These are phyloP conservation scores for Battus philenor DNA, from an alignment of 1,140 invertebrate species.

Conservation along the genomic window DNA sequence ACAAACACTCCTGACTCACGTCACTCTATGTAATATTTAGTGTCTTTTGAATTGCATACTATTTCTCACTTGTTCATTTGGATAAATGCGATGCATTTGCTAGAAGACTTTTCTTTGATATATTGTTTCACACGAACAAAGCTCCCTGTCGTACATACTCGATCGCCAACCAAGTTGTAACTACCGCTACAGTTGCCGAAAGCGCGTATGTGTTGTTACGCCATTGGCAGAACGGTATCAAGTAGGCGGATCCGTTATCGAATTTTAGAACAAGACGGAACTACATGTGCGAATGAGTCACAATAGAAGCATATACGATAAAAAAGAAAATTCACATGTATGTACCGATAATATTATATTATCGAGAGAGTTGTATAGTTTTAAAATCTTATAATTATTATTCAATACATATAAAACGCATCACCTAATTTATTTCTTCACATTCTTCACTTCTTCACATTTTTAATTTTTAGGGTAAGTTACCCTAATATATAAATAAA, in stretches of 20 bases:
- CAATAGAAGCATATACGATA: no score
- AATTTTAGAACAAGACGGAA: conserved; percentile 27
- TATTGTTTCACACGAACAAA: conserved; percentile 37
- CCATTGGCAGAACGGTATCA: conserved; percentile 44
- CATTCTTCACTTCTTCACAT: no score
- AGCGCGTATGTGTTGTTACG: conserved; percentile 55
- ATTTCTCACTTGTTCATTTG: conserved; percentile 18
- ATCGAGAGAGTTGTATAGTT: no score
- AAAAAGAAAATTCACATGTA: no score
- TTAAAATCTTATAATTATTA: no score
- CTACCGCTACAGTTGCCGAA: conserved; percentile 37
- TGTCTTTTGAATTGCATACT: conserved; percentile 24
- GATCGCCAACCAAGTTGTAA: conserved; percentile 45
- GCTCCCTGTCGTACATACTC: conserved; percentile 60
- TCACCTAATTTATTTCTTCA: no score
- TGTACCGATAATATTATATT: no score
- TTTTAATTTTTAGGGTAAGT: no score
- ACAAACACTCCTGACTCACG: conserved; percentile 38
- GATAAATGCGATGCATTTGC: conserved; percentile 29
- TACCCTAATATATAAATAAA: no score
- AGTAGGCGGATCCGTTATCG: conserved; percentile 32
- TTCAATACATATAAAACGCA: no score
- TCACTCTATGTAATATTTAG: conserved; percentile 22
- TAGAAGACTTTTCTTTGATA: conserved; percentile 47
- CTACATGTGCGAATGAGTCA: conserved; percentile 16